Percentiles rank a stretch among this genome's conserved stretches.
Conservation (phyloP, 2,797 vertebrate genomes). For the Perodicticus potto region DNA sequence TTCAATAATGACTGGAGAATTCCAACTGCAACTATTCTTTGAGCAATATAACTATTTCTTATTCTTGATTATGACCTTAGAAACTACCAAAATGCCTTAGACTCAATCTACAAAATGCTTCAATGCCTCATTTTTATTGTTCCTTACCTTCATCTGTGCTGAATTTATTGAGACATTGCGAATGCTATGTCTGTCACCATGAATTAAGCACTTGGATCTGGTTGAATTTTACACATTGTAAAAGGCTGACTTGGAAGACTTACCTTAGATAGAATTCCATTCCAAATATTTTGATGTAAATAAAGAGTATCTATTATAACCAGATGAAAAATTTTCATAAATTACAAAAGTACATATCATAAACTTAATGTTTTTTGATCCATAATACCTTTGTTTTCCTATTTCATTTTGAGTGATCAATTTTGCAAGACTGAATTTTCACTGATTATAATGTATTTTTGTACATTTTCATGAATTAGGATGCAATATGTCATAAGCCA, state of each 20-base stretch:
- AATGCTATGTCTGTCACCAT: background rate
- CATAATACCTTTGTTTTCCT: background rate
- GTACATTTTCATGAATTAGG: constrained; percentile 4
- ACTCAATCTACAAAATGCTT: background rate
- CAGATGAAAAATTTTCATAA: background rate
- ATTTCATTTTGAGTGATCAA: constrained; percentile 4
- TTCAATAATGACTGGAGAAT: background rate
- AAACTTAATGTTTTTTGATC: background rate
- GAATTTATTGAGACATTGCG: background rate
- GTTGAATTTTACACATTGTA: background rate
- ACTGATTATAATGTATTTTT: background rate
- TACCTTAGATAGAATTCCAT: background rate
- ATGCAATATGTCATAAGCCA: background rate
- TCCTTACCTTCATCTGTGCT: background rate
- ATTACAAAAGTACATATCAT: background rate
- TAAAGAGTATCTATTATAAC: background rate
- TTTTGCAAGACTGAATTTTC: background rate
- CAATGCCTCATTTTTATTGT: background rate
- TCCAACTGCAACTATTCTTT: background rate
- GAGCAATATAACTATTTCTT: background rate
- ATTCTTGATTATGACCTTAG: background rate
- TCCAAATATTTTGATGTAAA: constrained; percentile 17
- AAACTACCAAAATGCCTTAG: background rate
- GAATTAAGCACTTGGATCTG: background rate
- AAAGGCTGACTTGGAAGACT: background rate